Evolutionary conservation across 2,797 vertebrate genomes (phyloP).

Genomic region (Gila robusta): DNA sequence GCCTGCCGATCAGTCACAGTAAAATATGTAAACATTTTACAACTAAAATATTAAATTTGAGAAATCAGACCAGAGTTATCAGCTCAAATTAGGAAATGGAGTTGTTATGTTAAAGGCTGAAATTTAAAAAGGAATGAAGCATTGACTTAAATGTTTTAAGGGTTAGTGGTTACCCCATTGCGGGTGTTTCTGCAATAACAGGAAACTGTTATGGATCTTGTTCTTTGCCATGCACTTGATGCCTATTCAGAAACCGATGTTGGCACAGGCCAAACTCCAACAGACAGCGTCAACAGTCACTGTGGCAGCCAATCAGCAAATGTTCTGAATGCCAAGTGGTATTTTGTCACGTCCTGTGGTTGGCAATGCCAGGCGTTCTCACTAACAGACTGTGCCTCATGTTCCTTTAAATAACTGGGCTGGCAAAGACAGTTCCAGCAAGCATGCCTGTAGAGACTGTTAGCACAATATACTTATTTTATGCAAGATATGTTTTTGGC

Average conservation of each 20-base stretch:
- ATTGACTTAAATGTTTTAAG: constrained; percentile 67
- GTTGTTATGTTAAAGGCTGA: constrained; percentile 25
- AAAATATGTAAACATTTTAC: constrained; percentile 1
- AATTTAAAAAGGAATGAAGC: constrained; percentile 48
- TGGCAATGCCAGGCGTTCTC: constrained; percentile 57
- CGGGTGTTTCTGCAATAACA: constrained; percentile 77
- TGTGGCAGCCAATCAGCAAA: constrained; percentile 59
- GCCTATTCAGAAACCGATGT: constrained; percentile 64
- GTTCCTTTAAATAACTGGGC: constrained; percentile 67
- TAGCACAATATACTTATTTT: constrained; percentile 70
- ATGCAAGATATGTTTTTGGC: constrained; percentile 73
- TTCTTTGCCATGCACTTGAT: constrained; percentile 68
- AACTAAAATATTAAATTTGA: not conserved
- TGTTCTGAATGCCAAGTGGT: constrained; percentile 68
- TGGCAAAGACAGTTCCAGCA: constrained; percentile 63
- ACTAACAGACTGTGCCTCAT: constrained; percentile 66
- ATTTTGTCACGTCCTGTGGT: constrained; percentile 73
- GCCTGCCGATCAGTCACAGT: not conserved
- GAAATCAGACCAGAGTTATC: constrained; percentile 2
- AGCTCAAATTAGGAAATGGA: constrained; percentile 15
- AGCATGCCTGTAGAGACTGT: constrained; percentile 65
- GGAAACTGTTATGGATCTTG: constrained; percentile 73
- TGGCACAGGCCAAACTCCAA: constrained; percentile 60
- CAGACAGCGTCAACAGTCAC: constrained; percentile 56
- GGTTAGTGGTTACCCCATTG: constrained; percentile 70